These are phyloP conservation scores for Callocephalon fimbriatum DNA, from an alignment of 2,113 vertebrate genomes.

Conservation along the genomic window DNA sequence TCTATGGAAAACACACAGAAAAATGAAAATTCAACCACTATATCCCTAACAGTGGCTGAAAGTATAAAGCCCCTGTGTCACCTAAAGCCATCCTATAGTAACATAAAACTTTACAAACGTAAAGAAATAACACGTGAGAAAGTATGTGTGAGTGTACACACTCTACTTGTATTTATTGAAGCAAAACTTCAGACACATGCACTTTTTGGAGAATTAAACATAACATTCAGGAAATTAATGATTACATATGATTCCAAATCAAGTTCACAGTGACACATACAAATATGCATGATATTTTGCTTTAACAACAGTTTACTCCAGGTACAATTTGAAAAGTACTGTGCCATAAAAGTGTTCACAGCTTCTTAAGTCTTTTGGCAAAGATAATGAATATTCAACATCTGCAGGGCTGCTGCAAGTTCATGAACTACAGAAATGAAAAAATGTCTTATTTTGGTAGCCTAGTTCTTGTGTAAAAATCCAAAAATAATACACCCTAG, in stretches of 20 bases:
- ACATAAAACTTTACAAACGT: not conserved
- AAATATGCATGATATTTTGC: not conserved
- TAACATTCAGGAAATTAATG: not conserved
- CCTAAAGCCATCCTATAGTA: not conserved
- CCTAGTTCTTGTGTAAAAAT: conserved; percentile 21
- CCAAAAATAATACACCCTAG: conserved; percentile 42
- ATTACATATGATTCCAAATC: not conserved
- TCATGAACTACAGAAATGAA: conserved; percentile 55
- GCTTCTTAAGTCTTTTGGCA: not conserved
- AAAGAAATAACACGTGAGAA: not conserved
- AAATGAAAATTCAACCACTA: not conserved
- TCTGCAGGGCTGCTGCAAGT: conserved; percentile 31
- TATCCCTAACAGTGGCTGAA: not conserved
- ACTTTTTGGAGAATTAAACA: not conserved
- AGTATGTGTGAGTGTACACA: accelerated
- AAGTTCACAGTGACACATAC: not conserved
- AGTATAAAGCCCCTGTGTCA: not conserved
- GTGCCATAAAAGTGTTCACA: not conserved
- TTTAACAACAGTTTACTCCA: not conserved
- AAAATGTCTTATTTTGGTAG: conserved; percentile 34
- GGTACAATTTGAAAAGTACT: not conserved
- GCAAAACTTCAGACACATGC: not conserved
- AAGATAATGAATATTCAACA: conserved; percentile 1
- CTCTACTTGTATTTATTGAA: not conserved
- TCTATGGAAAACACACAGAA: not conserved